phyloP scores from a whole-genome alignment of 1,140 invertebrate species.

The Piezodorus guildinii region DNA sequence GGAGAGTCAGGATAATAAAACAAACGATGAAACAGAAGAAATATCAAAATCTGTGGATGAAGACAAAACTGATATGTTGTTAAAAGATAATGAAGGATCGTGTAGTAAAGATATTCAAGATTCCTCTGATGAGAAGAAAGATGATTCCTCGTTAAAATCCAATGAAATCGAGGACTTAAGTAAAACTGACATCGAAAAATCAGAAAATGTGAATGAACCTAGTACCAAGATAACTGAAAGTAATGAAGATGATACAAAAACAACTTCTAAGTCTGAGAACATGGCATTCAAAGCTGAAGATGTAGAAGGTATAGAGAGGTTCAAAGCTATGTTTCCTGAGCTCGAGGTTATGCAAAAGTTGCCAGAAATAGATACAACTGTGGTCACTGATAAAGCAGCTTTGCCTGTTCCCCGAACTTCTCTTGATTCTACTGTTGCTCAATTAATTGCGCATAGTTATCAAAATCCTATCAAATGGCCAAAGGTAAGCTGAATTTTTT shows the following conservation, averaged over 20 bases:
- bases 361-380: constrained; percentile 48
- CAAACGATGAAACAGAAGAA: constrained; percentile 18
- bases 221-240: constrained; percentile 20
- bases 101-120: not conserved
- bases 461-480: constrained; percentile 46
- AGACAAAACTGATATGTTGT: not conserved
- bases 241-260: constrained; percentile 17
- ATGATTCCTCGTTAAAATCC: not conserved
- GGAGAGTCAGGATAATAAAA: not conserved
- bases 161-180: constrained; percentile 18
- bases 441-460: constrained; percentile 44
- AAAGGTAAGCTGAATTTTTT: constrained; percentile 35
- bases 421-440: constrained; percentile 46
- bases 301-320: constrained; percentile 29
- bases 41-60: not conserved
- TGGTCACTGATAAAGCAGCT: constrained; percentile 32
- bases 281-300: constrained; percentile 1
- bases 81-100: constrained; percentile 12
- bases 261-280: not conserved
- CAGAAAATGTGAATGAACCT: constrained; percentile 25
- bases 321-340: constrained; percentile 61
- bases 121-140: not conserved
- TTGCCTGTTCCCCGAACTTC: constrained; percentile 20
- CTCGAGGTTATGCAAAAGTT: constrained; percentile 55
- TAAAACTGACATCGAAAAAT: constrained; percentile 28